phyloP scores from a whole-genome alignment of 1,140 invertebrate species.

The Colletes latitarsis region DNA sequence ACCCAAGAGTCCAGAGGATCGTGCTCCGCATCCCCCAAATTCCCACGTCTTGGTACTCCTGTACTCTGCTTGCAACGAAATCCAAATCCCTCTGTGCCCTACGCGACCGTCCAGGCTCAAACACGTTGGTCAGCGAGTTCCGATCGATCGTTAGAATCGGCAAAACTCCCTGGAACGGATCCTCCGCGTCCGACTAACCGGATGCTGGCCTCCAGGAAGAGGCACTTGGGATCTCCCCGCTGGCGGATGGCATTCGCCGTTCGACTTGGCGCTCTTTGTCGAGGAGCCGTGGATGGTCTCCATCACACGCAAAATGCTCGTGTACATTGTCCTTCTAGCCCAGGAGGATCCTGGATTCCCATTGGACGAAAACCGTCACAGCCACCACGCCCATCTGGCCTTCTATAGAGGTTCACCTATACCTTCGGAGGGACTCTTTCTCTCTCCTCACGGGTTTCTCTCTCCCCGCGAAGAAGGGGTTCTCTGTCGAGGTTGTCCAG shows the following conservation, averaged over 20 bases:
- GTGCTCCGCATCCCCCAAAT: too few relatives aligned
- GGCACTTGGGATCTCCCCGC: slow-evolving; percentile 43
- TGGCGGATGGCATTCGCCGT: slow-evolving; percentile 63
- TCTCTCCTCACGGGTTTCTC: slow-evolving; percentile 25
- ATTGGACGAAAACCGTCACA: slow-evolving; percentile 79
- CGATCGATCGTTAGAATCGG: slow-evolving; percentile 13
- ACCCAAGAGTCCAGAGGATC: too few relatives aligned
- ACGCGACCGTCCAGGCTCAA: neutral
- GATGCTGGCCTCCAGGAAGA: slow-evolving; percentile 33
- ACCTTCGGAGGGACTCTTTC: slow-evolving; percentile 66
- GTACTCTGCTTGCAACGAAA: neutral
- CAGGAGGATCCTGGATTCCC: slow-evolving; percentile 72
- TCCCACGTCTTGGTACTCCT: too few relatives aligned
- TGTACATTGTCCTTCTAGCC: slow-evolving; percentile 79
- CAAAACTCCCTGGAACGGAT: slow-evolving; percentile 3
- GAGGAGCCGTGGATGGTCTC: slow-evolving; percentile 63
- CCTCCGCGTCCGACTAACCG: slow-evolving; percentile 23
- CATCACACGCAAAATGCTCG: slow-evolving; percentile 68
- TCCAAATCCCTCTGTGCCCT: neutral
- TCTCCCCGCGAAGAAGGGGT: slow-evolving; percentile 28
- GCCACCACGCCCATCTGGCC: slow-evolving; percentile 77
- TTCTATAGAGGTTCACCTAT: slow-evolving; percentile 75
- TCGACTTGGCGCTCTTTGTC: slow-evolving; percentile 72
- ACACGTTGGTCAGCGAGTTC: neutral
- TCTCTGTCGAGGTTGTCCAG: slow-evolving; percentile 27